Conservation (phyloP, 2,888 invertebrate genomes). For the Tiliacea citrago region DNA sequence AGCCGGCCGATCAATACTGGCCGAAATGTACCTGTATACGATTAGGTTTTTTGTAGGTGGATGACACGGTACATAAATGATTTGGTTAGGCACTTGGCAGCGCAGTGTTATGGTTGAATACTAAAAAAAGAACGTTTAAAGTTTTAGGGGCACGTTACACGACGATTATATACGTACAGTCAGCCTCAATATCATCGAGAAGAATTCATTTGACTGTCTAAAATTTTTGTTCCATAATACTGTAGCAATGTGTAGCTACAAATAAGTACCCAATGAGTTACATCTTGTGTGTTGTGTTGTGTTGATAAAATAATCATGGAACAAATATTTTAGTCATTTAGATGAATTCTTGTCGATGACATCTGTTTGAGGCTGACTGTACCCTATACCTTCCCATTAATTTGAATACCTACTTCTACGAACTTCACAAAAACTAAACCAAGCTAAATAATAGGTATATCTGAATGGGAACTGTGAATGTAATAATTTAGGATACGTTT, state of each 20-base stretch:
- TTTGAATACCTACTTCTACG: too few species aligned
- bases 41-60: constrained; percentile 37
- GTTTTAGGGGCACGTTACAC: neutral
- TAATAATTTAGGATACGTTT: neutral
- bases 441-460: neutral
- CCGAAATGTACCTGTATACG: constrained; percentile 60
- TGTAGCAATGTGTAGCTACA: too few species aligned
- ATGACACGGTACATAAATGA: constrained; percentile 26
- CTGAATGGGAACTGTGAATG: neutral
- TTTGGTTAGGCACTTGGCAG: constrained; percentile 5
- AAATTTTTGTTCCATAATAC: too few species aligned
- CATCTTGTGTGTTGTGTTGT: neutral
- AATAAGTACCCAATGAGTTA: too few species aligned
- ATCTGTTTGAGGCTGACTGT: too few species aligned
- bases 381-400: too few species aligned
- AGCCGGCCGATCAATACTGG: constrained; percentile 77
- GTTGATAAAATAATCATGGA: neutral
- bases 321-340: neutral
- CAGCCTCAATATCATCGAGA: too few species aligned
- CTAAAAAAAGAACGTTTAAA: neutral
- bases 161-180: too few species aligned
- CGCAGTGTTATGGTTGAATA: neutral
- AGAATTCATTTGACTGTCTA: too few species aligned
- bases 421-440: neutral
- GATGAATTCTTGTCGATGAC: neutral